These are phyloP conservation scores for Halictus quadricinctus DNA, from an alignment of 2,888 invertebrate species.

Conservation along the genomic window DNA sequence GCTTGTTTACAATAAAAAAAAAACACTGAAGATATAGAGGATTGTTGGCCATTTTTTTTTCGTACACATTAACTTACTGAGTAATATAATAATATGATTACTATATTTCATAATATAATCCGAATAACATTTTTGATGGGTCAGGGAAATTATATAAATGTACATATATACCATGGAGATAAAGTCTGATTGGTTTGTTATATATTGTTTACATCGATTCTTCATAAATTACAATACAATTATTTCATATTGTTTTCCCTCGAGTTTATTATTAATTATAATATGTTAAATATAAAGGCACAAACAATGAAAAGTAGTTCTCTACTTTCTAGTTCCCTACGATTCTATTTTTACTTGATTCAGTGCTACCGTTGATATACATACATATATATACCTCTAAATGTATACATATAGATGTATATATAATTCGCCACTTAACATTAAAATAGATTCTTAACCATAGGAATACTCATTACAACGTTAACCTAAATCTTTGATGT, in stretches of 20 bases:
- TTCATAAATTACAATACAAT: constrained; percentile 25
- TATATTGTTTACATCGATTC: constrained; percentile 32
- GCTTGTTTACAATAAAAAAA: no score
- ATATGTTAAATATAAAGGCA: constrained; percentile 78
- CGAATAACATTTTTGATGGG: constrained; percentile 10
- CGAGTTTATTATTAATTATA: constrained; percentile 65
- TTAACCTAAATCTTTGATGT: constrained; percentile 64
- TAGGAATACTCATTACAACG: constrained; percentile 58
- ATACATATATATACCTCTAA: constrained; percentile 12
- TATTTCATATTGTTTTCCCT: constrained; percentile 30
- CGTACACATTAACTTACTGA: neutral
- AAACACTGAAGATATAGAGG: neutral
- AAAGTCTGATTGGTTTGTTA: neutral
- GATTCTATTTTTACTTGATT: constrained; percentile 45
- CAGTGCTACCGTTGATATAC: constrained; percentile 54
- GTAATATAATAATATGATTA: no score
- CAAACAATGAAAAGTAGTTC: constrained; percentile 76
- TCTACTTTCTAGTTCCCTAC: constrained; percentile 63
- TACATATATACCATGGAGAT: neutral
- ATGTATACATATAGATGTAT: constrained; percentile 33
- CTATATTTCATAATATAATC: neutral
- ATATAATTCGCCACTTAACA: constrained; percentile 52
- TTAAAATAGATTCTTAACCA: constrained; percentile 61
- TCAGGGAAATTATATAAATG: neutral
- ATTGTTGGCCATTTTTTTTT: neutral